Evolutionary conservation across 2,888 invertebrate genomes (phyloP).

Genomic region (Nemapogon koenigi): DNA sequence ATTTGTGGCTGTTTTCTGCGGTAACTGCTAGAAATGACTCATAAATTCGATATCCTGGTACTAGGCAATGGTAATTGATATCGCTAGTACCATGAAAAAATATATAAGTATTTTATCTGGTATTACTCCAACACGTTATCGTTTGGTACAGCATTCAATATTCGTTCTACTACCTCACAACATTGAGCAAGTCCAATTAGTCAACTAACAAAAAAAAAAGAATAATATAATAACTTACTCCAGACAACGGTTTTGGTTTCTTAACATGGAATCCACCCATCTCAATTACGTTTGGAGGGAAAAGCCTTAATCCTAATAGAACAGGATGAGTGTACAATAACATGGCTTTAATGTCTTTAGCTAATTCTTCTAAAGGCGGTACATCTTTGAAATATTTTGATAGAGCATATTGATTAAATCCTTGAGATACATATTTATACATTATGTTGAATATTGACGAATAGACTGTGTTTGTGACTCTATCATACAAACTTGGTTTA

Average conservation of each 20-base stretch:
- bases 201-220: no score
- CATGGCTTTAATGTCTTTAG: constrained; percentile 58
- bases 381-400: constrained; percentile 53
- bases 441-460: constrained; percentile 30
- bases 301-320: constrained; percentile 63
- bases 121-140: no score
- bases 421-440: constrained; percentile 29
- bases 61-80: no score
- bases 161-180: no score
- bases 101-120: no score
- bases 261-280: constrained; percentile 67
- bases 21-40: no score
- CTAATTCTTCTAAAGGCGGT: constrained; percentile 60
- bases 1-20: no score
- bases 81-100: no score
- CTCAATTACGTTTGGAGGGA: constrained; percentile 67
- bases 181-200: no score
- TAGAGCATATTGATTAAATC: constrained; percentile 30
- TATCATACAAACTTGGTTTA: constrained; percentile 38
- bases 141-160: no score
- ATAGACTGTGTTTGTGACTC: constrained; percentile 39
- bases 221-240: no score
- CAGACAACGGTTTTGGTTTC: constrained; percentile 43
- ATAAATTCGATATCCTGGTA: no score
- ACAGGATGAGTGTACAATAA: constrained; percentile 69